Conservation (phyloP, 2,888 invertebrate species). For the Sinodicranocentrus sp. region DNA sequence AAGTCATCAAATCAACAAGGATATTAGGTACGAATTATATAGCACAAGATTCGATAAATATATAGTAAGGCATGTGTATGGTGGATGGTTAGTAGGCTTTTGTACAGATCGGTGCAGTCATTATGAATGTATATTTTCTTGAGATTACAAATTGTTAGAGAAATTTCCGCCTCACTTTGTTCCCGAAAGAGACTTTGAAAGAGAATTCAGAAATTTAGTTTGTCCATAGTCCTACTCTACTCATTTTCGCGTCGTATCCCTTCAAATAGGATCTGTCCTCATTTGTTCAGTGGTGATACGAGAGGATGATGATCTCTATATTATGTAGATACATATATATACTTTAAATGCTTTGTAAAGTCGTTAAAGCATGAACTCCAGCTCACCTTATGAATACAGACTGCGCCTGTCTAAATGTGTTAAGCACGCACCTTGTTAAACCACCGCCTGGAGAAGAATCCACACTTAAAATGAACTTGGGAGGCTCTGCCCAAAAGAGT, state of each 20-base stretch:
- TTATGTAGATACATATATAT: background rate
- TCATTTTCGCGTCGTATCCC: background rate
- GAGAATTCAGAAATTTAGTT: background rate
- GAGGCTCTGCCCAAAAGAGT: background rate
- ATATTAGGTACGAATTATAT: constrained; percentile 48
- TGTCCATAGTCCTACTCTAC: background rate
- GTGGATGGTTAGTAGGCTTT: background rate
- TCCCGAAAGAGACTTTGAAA: constrained; percentile 7
- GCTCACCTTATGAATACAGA: background rate
- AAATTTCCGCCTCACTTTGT: constrained; percentile 56
- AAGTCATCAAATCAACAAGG: constrained; percentile 56
- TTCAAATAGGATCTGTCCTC: no score
- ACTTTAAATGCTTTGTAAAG: background rate
- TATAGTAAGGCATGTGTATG: background rate
- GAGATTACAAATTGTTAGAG: constrained; percentile 55
- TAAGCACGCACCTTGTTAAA: constrained; percentile 48
- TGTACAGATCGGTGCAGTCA: no score
- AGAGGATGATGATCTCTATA: background rate
- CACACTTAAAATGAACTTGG: constrained; percentile 9
- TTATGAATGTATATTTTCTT: no score
- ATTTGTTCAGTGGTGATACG: background rate
- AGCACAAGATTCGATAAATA: background rate
- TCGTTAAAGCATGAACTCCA: background rate
- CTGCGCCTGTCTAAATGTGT: constrained; percentile 21
- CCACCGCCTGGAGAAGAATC: constrained; percentile 17